phyloP scores from a whole-genome alignment of 2,797 vertebrate genomes.

The Tenualosa thibaudeaui region DNA sequence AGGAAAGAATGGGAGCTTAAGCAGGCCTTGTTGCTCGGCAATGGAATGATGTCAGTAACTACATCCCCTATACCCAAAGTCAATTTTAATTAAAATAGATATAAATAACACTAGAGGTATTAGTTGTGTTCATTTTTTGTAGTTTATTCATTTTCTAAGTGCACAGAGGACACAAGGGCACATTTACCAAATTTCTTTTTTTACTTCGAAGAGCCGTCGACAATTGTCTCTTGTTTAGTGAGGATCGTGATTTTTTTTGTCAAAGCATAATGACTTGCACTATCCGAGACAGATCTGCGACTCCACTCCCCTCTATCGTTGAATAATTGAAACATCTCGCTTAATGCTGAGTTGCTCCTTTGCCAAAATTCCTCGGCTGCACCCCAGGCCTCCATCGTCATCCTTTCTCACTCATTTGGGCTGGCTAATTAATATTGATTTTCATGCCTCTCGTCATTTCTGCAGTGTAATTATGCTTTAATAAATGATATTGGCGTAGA shows the following conservation, averaged over 20 bases:
- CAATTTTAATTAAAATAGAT: conserved; percentile 22
- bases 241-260: neutral
- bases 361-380: neutral
- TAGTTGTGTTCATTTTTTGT: neutral
- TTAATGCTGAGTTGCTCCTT: conserved; percentile 13
- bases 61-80: conserved; percentile 13
- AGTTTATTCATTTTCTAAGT: conserved; percentile 2
- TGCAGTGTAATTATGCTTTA: conserved; percentile 34
- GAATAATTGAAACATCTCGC: conserved; percentile 8
- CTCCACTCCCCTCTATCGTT: neutral
- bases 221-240: conserved; percentile 6
- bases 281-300: neutral
- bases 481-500: conserved; percentile 34
- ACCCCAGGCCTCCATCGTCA: neutral
- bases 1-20: conserved; percentile 6
- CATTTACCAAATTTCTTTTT: conserved; percentile 9
- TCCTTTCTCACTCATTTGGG: conserved; percentile 10
- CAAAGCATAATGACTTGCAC: conserved; percentile 6
- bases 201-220: neutral
- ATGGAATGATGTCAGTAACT: conserved; percentile 9
- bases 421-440: conserved; percentile 43
- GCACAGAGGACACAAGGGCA: neutral
- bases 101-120: neutral
- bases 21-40: conserved; percentile 10
- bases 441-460: conserved; percentile 26